Percentiles rank a stretch among this genome's conserved stretches.
Conservation (phyloP, 2,113 vertebrate species). For the Chinchilla lanigera region DNA sequence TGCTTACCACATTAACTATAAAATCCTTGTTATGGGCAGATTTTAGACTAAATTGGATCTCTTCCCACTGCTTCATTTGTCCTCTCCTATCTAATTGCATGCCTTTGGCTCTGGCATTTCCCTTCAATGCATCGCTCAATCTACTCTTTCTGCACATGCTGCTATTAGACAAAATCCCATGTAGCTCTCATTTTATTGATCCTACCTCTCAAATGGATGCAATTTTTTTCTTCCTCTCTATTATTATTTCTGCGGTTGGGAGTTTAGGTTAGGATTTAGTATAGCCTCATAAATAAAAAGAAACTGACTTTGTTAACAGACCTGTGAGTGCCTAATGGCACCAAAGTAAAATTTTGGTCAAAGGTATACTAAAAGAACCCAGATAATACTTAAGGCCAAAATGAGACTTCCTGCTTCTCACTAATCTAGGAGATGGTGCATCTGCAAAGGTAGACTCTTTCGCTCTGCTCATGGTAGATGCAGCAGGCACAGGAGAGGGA, state of each 20-base stretch:
- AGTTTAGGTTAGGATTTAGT: not conserved
- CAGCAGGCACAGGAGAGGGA: not conserved
- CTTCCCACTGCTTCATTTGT: not conserved
- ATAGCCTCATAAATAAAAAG: slow-evolving; percentile 26
- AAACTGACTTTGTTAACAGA: slow-evolving; percentile 17
- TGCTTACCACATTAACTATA: not conserved
- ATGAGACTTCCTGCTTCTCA: not conserved
- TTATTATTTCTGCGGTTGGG: not conserved
- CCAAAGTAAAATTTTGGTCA: not conserved
- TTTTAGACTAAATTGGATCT: not conserved
- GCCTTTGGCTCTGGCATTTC: not conserved
- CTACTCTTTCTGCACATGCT: not conserved
- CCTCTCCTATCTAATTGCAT: not conserved
- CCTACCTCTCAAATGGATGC: not conserved
- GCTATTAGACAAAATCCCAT: not conserved
- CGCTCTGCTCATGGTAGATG: not conserved
- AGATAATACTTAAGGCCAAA: not conserved
- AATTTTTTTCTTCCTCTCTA: not conserved
- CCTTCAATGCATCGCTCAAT: not conserved
- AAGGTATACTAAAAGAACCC: not conserved
- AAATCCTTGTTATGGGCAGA: not conserved
- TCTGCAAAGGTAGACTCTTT: not conserved
- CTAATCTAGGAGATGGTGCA: not conserved
- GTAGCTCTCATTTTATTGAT: not conserved
- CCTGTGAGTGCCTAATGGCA: not conserved